Conservation (phyloP, 2,113 vertebrate genomes). For the Pachypanchax playfairii region DNA sequence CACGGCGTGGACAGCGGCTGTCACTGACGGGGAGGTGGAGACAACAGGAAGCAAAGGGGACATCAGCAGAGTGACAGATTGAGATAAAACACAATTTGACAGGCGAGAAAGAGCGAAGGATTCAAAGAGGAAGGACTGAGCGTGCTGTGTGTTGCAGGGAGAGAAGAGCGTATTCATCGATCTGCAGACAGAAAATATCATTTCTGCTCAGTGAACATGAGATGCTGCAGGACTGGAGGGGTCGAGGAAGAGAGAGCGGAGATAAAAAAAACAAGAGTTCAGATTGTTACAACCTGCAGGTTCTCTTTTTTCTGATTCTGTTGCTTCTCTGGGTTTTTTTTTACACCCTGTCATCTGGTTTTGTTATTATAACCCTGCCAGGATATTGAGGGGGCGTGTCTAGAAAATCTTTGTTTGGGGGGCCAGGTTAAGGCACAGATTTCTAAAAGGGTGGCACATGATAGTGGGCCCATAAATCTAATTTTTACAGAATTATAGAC, state of each 20-base stretch:
- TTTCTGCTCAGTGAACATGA: constrained; percentile 69
- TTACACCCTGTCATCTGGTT: no score
- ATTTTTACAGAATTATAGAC: no score
- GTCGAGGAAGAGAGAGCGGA: background rate
- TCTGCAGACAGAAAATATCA: constrained; percentile 68
- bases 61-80: constrained; percentile 4
- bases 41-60: constrained; percentile 41
- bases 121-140: constrained; percentile 13
- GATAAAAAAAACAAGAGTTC: constrained; percentile 1
- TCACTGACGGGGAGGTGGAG: constrained; percentile 57
- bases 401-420: no score
- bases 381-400: no score
- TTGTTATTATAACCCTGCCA: no score
- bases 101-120: constrained; percentile 27
- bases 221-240: constrained; percentile 19
- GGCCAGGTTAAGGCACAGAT: no score
- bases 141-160: constrained; percentile 44
- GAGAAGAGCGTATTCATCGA: constrained; percentile 74
- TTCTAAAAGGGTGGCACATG: no score
- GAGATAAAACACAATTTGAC: constrained; percentile 31
- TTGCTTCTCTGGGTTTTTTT: background rate
- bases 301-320: background rate
- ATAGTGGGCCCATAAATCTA: no score
- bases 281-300: background rate
- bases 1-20: constrained; percentile 46